Base-by-base conservation (phyloP, 2,797 vertebrate genomes). In the Lacerta agilis region DNA sequence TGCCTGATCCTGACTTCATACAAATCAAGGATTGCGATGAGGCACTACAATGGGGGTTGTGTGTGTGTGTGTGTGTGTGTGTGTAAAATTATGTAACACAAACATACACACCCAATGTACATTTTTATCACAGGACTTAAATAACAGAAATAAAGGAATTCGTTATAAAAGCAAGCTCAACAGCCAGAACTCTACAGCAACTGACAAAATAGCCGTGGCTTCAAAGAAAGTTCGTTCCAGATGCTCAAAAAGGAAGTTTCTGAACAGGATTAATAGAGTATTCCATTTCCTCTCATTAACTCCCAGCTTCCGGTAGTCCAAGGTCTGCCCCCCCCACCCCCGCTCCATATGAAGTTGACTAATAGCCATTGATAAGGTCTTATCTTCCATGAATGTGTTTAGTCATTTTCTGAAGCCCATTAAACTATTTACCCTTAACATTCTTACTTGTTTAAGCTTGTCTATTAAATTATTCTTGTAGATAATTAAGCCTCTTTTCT, bases 381-480 rank as follows among this genome's bases (percentile, higher is more conserved):
- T 73, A 29, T 58, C 33, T 71, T 55, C 45, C 41, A 33, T 73
- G 58, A 77, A 73, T 41, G 29, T 82, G 8, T 49, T 55, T 55
- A 73, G 10, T 73, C 15, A n/a, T 73, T 81, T 81, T 66, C 69
- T 75, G 29, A 82, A 82, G 43, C 25, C 29, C 75, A 13, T 45
- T 36, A 86, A 82, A 66, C 27, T 55, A 79, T 86, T 72, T 66
- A 77, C 38, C 33, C 13, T n/a, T 73, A 73, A 33, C 27, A 82
- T 55, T 45, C 36, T 36, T 43, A 29, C 41, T 15, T 76, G 41
- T 61, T 75, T 45, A 75, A 64, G 13, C 67, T 29, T 72, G 25
- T 27, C 49, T 61, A 90, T 77, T 87, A 84, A 92, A 95, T 76
- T 10, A 88, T 73, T 36, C 82, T 36, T 79, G 49, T 10, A 69